Base-by-base conservation (phyloP, 1,140 invertebrate species). In the Drosophila paulistorum region DNA sequence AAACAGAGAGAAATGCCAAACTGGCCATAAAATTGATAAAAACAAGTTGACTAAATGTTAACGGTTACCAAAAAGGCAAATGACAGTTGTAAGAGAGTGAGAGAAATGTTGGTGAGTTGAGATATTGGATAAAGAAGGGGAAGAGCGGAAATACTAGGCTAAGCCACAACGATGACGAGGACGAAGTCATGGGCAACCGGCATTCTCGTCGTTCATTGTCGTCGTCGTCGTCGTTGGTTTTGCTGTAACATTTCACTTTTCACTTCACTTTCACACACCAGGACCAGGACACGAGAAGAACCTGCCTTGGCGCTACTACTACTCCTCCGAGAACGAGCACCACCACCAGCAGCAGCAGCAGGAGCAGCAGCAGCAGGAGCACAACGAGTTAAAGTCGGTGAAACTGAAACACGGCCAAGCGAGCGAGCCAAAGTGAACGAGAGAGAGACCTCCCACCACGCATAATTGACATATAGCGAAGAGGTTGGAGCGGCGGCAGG, bases 201-300 rank as follows among this genome's bases (percentile, higher is more conserved):
- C 82, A 75, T 83, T 72, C 69, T 54, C 73, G 73, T 72, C 75
- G 23, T 68, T 69, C 59, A 59, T 68, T 41, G 66, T 57, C 37
- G 37, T 39, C 35, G 35, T 11, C 35, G 35, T 11, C 3, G 35
- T 9, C 3, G 30, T 26, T 26, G 23, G 3, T 26, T 26, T 72
- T 14, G 64, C 30, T 72, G 77, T 87, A 85, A 81, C 81, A 86
- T 90, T 90, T 90, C 86, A 90, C 86, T 90, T 90, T 90, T 86
- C 86, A 90, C 86, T 86, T 90, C 86, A 90, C 86, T 90, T 90
- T 90, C 86, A 89, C 84, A 78, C 68, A 71, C 73, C 73, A 81
- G 74, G 62, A 73, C 71, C 63, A 72, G 54, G 71, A 71, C 71
- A 74, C 68, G 61, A 68, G 61, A 72, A 75, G 68, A 59, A 78